Base-by-base conservation (phyloP, 1,140 invertebrate species). In the Globodera rostochiensis region DNA sequence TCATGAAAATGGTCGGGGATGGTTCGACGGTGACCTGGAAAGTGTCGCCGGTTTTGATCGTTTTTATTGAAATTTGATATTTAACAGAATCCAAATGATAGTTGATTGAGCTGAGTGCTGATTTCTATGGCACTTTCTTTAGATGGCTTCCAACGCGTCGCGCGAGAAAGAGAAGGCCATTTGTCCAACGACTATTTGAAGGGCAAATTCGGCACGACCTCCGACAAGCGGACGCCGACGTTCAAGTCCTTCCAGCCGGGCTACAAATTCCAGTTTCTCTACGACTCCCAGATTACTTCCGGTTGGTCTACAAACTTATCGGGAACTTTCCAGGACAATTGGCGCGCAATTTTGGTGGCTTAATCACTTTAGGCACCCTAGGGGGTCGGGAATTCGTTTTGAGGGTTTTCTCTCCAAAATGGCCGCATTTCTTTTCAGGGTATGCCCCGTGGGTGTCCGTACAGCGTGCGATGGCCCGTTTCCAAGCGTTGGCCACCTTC, bases 401-500 rank as follows among this genome's bases (percentile, higher is more conserved):
- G 3, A 36, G 36, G 36, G 36, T 0, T 36, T 36, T 36, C 36
- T 36, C 36, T 36, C 25, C 1, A 36, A 36, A 36, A 36, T 36
- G 36, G 2, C 36, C 36, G 36, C 36, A 36, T 36, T 25, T 36
- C 36, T 36, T 66, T 21, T 21, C 69, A 71, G 69, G 69, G 6
- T 71, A 45, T 6, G 69, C 69, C 9, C 69, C 69, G 13, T 71
- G 69, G 69, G 69, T 71, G 7, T 71, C 69, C 19, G 46, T 47
- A 9, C 69, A 71, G 25, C 69, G 69, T 11, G 69, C 69, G 46
- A 71, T 71, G 69, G 46, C 11, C 69, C 69, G 69, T 47, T 71
- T 71, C 25, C 69, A 71, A 19, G 69, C 69, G 8, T 45, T 71
- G 25, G 69, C 36, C 46, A 47, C 9, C 46, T 36, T 71, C 36